phyloP scores from a whole-genome alignment of 2,113 vertebrate genomes.

The Melanostigma gelatinosum region DNA sequence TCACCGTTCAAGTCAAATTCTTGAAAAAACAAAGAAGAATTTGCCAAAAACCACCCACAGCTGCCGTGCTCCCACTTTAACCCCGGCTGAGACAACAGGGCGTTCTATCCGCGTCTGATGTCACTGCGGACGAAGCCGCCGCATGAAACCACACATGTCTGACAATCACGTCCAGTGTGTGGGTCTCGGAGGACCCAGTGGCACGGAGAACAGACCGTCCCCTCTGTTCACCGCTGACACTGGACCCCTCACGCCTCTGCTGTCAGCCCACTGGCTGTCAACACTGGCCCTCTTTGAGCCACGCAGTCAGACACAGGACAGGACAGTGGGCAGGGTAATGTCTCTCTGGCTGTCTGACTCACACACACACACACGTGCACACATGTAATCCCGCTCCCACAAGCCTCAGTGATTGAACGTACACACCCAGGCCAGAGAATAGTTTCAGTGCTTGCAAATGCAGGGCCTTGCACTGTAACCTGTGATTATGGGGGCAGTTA shows the following conservation, averaged over 20 bases:
- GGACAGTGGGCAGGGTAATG: conserved; percentile 58
- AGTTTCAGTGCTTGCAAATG: conserved; percentile 73
- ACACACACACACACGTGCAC: conserved; percentile 38
- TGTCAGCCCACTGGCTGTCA: conserved; percentile 72
- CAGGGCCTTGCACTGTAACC: conserved; percentile 72
- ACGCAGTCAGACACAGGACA: conserved; percentile 61
- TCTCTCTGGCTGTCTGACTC: conserved; percentile 61
- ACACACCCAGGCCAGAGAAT: conserved; percentile 74
- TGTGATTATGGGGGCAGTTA: conserved; percentile 82
- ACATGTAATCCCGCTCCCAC: conserved; percentile 48
- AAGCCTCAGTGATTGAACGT: conserved; percentile 62
- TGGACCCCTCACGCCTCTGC: conserved; percentile 65
- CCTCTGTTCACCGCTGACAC: conserved; percentile 68
- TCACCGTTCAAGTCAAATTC: conserved; percentile 24
- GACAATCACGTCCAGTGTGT: conserved; percentile 72
- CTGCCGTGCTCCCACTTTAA: conserved; percentile 41
- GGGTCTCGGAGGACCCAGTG: conserved; percentile 58
- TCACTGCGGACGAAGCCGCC: conserved; percentile 70
- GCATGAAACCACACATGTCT: conserved; percentile 51
- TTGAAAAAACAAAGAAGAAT: not conserved
- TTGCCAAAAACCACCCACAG: conserved; percentile 30
- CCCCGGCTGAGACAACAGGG: conserved; percentile 53
- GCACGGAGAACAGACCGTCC: conserved; percentile 67
- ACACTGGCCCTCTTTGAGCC: conserved; percentile 69
- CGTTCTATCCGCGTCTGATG: conserved; percentile 73